These are phyloP conservation scores for Desoria tigrina DNA, from an alignment of 2,888 invertebrate genomes.

Conservation along the genomic window DNA sequence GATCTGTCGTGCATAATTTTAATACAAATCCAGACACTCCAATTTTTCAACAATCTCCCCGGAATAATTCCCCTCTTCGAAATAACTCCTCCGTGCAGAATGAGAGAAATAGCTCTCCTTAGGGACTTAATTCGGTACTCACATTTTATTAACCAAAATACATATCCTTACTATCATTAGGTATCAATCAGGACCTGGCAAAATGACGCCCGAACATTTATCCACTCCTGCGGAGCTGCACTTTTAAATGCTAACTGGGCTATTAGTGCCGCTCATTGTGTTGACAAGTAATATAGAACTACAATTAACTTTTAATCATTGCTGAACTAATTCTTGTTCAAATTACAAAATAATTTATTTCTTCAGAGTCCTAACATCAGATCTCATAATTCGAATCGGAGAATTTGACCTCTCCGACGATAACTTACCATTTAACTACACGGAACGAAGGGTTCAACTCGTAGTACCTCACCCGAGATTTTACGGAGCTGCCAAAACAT, in stretches of 20 bases:
- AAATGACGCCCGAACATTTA: slow-evolving; percentile 76
- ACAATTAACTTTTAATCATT: no score
- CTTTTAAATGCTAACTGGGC: slow-evolving; percentile 91
- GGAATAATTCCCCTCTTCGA: no score
- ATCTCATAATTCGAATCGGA: slow-evolving; percentile 79
- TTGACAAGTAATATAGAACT: slow-evolving; percentile 76
- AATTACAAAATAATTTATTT: not conserved
- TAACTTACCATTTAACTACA: slow-evolving; percentile 81
- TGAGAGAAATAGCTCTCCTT: no score
- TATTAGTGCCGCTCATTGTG: slow-evolving; percentile 91
- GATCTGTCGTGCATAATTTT: not conserved
- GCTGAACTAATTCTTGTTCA: no score
- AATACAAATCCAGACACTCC: no score
- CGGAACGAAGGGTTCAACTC: slow-evolving; percentile 84
- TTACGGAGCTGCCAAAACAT: slow-evolving; percentile 67
- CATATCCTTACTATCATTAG: slow-evolving; percentile 54
- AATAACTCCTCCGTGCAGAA: no score
- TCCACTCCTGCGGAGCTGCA: slow-evolving; percentile 88
- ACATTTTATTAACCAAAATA: no score
- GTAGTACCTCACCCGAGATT: slow-evolving; percentile 89
- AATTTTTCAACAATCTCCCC: no score
- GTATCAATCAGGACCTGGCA: slow-evolving; percentile 88
- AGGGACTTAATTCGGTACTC: no score
- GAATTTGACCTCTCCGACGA: slow-evolving; percentile 85
- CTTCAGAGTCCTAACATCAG: slow-evolving; percentile 80